Conservation (phyloP, 1,140 invertebrate species). For the Meloidogyne chitwoodi region DNA sequence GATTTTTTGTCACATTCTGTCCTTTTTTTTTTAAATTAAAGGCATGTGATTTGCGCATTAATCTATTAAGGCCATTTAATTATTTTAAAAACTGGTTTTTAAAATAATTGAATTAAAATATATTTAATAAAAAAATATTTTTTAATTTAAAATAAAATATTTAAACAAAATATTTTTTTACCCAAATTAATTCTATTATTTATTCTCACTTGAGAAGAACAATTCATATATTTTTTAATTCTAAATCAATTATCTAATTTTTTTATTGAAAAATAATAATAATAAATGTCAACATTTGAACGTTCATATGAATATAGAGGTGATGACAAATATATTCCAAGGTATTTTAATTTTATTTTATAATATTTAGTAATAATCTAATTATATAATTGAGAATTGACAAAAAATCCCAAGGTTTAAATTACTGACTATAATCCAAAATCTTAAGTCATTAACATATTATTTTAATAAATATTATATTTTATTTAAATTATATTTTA, state of each 20-base stretch:
- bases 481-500: neutral
- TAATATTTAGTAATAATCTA: neutral
- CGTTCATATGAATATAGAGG: neutral
- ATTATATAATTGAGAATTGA: neutral
- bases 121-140: neutral
- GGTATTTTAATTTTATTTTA: no score
- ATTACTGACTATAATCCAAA: no score
- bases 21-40: neutral
- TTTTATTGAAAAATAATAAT: neutral
- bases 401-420: no score
- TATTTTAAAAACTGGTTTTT: neutral
- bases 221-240: neutral
- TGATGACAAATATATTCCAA: neutral
- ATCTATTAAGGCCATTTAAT: neutral
- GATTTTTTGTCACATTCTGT: neutral
- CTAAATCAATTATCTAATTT: neutral
- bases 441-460: no score
- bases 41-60: neutral
- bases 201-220: neutral
- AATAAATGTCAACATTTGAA: neutral
- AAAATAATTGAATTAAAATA: neutral
- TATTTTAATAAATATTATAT: no score
- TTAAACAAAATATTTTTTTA: no score
- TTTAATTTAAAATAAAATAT: neutral
- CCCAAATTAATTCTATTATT: no score